Base-by-base conservation (phyloP, 2,113 vertebrate species). In the Bambusicola thoracicus region DNA sequence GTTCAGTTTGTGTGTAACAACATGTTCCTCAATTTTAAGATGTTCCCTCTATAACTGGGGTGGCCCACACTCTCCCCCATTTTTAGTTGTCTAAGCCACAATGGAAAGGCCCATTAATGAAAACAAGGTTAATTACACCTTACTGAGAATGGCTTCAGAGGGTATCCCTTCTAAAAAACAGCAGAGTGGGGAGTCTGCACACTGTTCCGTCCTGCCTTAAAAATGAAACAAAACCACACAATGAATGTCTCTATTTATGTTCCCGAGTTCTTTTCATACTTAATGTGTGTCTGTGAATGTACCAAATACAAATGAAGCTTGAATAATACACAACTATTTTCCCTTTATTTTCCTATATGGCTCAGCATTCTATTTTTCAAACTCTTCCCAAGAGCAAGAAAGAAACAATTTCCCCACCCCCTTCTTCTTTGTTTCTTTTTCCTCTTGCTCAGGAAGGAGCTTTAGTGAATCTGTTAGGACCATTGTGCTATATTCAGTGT, bases 241-340 rank as follows among this genome's bases (percentile, higher is more conserved):
- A 56, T 90, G 91, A 81, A 88, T 34, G 75, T 81, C 88, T 85
- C 77, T 96, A 77, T 69, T 89, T 90, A 94, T 84, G 82, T 94
- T 89, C 87, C 77, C 85, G 87, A 91, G 65, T 73, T 61, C 93
- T 87, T 95, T 89, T 96, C 87, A 85, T 81, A 91, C n/a, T 56
- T 92, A 81, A 76, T 72, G 89, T 83, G 51, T 70, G 83, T 17
- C 1, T 92, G 91, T 92, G 74, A 93, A 90, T 92, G 80, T 75
- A 92, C 41, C 79, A 81, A 78, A 78, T 53, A 92, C 8, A 55
- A 96, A 66, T 84, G 75, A 88, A 94, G 93, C 61, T 3, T 92
- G 56, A 87, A 72, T 83, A 95, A 85, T 65, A 85, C 19, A 51
- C 55, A 58, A 85, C 89, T 70, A 53, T 77, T 53, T 43, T 63